Base-by-base conservation (phyloP, 2,888 invertebrate genomes). In the Caenorhabditis wallacei region DNA sequence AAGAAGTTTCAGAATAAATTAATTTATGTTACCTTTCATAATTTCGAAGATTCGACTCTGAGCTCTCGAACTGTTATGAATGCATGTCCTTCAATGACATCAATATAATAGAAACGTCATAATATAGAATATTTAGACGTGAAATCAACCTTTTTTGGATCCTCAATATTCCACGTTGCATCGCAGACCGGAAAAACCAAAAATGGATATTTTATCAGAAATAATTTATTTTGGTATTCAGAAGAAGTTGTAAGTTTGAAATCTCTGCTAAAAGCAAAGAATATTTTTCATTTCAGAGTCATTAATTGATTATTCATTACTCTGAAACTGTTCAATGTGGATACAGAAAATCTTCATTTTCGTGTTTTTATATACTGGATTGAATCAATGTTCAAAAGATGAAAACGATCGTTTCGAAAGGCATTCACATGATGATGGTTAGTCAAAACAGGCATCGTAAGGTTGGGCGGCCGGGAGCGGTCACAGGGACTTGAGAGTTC, bases 291-390 rank as follows among this genome's bases (percentile, higher is more conserved):
- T 37, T 57, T 35, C 24, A 57, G 57, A 57, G 18, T 57, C 57
- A 35, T 11, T 56, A 30, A 16, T 56, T 10, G 20, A 57, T 57
- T 57, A 18, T 37, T 18, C 16, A 13, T 57, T n/a, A 37, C 20
- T 30, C 30, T 57, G 18, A 57, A 57, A 35, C 37, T 57, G 37
- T 57, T 30, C 13, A 37, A 57, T 57, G 57, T 57, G 57, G 57
- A 57, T 37, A 35, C 37, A 57, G 16, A 57, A 20, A 57, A 37
- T 37, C 57, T 16, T 57, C 37, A 37, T 57, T 57, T 57, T 57
- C 10, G 5, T 57, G 1, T n/a, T 57, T 57, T 37, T 57, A 20
- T 57, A 35, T 37, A 37, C 37, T n/a, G 37, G 18, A 37, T 57
- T 30, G 37, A 37, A 37, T 1, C 8, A 37, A 37, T 35, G 57